Evolutionary conservation across 2,113 vertebrate genomes (phyloP).

Genomic region (Cygnus atratus): DNA sequence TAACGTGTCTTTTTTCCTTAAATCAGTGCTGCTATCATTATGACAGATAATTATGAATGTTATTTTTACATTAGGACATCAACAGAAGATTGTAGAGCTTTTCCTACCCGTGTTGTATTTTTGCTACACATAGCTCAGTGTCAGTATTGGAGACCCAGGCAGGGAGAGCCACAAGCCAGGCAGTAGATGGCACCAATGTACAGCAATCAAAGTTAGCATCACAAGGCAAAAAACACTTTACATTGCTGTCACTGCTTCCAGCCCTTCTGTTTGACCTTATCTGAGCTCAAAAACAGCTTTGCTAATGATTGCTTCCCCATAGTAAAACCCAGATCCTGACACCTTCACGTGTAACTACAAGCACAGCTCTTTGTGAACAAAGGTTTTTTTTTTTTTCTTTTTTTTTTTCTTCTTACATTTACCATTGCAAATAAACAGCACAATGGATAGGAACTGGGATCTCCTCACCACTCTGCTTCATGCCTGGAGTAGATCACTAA

Average conservation of each 20-base stretch:
- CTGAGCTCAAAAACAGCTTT: not conserved
- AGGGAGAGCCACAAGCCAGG: not conserved
- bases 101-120: not conserved
- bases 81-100: not conserved
- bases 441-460: not conserved
- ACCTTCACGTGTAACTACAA: not conserved
- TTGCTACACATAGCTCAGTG: not conserved
- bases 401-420: not conserved
- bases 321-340: not conserved
- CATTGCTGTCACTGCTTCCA: not conserved
- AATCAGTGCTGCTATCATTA: not conserved
- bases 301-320: not conserved
- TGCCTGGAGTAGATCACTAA: not conserved
- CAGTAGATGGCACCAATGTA: constrained; percentile 68
- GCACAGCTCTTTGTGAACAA: not conserved
- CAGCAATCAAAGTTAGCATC: not conserved
- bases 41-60: not conserved
- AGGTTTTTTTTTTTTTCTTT: not conserved
- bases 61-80: not conserved
- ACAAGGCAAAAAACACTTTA: not conserved
- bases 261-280: not conserved
- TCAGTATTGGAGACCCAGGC: not conserved
- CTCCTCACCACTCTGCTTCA: not conserved
- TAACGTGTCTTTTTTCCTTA: not conserved
- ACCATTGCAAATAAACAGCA: not conserved